Conservation (phyloP, 1,140 invertebrate genomes). For the Drosophila fuyamai region DNA sequence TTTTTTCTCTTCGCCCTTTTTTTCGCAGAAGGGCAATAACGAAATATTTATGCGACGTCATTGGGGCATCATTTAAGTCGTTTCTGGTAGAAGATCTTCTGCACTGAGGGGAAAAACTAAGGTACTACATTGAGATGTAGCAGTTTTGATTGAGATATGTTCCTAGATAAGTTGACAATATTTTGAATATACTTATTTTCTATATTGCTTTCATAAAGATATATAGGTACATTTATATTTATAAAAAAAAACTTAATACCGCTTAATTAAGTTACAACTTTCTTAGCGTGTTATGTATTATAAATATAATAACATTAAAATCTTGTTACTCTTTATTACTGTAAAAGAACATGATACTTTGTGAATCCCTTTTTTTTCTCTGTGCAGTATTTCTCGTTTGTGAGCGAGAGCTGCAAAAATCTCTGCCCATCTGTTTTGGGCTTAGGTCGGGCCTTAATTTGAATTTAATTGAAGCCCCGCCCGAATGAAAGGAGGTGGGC, state of each 20-base stretch:
- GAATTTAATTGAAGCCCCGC: constrained; percentile 77
- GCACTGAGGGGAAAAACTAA: constrained; percentile 10
- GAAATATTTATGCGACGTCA: constrained; percentile 78
- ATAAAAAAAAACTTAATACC: no score
- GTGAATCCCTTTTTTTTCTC: not conserved
- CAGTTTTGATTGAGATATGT: no score
- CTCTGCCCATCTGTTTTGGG: constrained; percentile 68
- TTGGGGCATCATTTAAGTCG: constrained; percentile 79
- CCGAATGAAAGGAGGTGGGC: not conserved
- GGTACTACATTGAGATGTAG: not conserved
- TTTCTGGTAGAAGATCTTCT: constrained; percentile 26
- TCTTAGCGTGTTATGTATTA: no score
- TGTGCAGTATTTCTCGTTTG: constrained; percentile 1
- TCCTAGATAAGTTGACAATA: no score
- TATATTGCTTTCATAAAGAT: no score
- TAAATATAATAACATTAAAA: no score
- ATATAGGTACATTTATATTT: no score
- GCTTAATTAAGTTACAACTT: no score
- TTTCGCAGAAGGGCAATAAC: constrained; percentile 54
- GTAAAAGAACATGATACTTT: no score
- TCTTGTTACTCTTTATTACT: no score
- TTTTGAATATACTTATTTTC: no score
- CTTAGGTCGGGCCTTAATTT: constrained; percentile 74
- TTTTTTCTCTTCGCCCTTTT: not conserved
- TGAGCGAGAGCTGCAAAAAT: constrained; percentile 41